These are phyloP conservation scores for Neolamprologus tretocephalus DNA, from an alignment of 2,113 vertebrate species.

Conservation along the genomic window DNA sequence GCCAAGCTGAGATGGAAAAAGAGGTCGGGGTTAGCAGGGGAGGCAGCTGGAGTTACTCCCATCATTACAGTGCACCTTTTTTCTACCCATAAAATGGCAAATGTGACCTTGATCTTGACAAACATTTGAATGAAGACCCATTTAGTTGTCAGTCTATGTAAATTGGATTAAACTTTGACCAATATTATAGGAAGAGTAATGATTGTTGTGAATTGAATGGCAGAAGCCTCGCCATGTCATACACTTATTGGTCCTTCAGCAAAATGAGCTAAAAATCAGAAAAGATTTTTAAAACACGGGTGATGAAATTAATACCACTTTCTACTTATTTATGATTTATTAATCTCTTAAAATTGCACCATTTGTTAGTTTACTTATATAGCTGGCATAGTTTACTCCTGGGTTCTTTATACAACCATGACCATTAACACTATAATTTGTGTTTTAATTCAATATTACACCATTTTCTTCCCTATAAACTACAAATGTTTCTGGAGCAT, in stretches of 20 bases:
- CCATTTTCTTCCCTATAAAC: not conserved
- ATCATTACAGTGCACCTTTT: not conserved
- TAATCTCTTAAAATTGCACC: not conserved
- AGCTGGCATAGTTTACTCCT: not conserved
- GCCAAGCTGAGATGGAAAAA: conserved; percentile 77
- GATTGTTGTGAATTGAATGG: not conserved
- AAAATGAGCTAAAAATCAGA: not conserved
- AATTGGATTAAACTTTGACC: not conserved
- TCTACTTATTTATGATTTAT: not conserved
- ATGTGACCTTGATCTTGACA: not conserved
- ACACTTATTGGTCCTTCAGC: not conserved
- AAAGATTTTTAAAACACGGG: not conserved
- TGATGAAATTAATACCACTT: not conserved
- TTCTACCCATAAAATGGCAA: not conserved
- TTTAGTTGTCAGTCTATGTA: not conserved
- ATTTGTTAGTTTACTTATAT: not conserved
- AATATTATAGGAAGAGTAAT: not conserved
- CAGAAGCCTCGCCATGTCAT: not conserved
- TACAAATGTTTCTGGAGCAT: not conserved
- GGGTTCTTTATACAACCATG: not conserved
- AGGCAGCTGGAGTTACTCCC: not conserved
- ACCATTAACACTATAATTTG: not conserved
- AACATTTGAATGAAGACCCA: not conserved
- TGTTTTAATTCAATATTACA: not conserved
- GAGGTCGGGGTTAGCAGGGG: not conserved